Percentiles rank a stretch among this genome's conserved stretches.
Evolutionary conservation across 2,888 invertebrate genomes (phyloP).

Genomic region (Drosophila austrosaltans): DNA sequence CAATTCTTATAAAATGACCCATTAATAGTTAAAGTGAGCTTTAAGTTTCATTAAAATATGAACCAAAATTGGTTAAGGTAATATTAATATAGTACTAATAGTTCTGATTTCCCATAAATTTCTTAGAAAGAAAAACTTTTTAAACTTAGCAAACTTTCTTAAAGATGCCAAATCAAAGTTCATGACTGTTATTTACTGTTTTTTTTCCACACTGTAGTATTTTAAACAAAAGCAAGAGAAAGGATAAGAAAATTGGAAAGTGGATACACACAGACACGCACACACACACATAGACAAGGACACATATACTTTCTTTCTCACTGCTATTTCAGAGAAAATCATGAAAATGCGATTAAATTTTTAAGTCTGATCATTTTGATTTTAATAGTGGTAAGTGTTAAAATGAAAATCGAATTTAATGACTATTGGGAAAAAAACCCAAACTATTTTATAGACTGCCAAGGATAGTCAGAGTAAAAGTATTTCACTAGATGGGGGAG

Average conservation of each 20-base stretch:
- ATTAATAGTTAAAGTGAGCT: no score
- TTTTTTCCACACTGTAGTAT: background rate
- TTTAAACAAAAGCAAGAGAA: background rate
- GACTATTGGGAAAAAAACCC: slow-evolving; percentile 1
- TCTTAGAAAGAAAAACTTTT: no score
- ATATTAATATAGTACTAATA: no score
- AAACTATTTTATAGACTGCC: background rate
- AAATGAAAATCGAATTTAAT: background rate
- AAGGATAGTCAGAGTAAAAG: background rate
- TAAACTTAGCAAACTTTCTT: background rate
- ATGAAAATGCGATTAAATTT: slow-evolving; percentile 14
- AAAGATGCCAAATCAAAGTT: background rate
- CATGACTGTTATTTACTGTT: background rate
- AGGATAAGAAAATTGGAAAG: background rate
- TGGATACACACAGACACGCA: background rate
- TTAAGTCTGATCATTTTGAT: slow-evolving; percentile 7
- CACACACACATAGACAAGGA: background rate
- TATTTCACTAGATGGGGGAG: background rate
- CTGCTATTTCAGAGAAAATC: background rate
- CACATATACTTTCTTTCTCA: background rate
- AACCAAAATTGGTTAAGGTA: no score
- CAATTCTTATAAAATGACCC: no score
- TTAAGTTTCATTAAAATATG: no score
- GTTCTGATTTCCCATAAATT: no score
- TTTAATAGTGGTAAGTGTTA: slow-evolving; percentile 11